These are phyloP conservation scores for Erethizon dorsatum DNA, from an alignment of 2,797 vertebrate species.

Conservation along the genomic window DNA sequence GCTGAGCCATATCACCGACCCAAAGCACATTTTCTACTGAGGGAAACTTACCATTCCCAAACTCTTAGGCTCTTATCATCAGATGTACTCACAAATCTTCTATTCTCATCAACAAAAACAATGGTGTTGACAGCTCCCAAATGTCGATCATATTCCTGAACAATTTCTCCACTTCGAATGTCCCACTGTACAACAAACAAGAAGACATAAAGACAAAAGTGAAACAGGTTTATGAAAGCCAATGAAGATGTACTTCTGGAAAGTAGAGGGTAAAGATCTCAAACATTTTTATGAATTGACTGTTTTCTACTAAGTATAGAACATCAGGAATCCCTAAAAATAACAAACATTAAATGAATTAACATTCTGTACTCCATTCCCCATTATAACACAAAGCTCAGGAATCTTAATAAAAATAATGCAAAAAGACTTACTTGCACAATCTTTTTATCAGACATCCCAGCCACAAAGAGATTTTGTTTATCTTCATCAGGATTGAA, in stretches of 20 bases:
- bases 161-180: conserved; percentile 96
- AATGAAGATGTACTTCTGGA: neutral
- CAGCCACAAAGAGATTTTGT: conserved; percentile 98
- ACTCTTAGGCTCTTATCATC: conserved; percentile 99
- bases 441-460: conserved; percentile 99
- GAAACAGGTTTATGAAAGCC: neutral
- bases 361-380: neutral
- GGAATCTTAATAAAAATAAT: conserved; percentile 13
- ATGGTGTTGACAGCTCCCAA: conserved; percentile 99
- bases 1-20: too few relatives aligned
- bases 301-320: neutral
- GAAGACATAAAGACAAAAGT: conserved; percentile 48
- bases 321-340: neutral
- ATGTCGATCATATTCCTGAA: conserved; percentile 98
- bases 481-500: conserved; percentile 99
- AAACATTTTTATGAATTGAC: neutral
- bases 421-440: conserved; percentile 93
- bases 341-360: neutral
- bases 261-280: neutral
- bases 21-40: conserved; percentile 41
- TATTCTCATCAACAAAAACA: conserved; percentile 99
- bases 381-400: neutral
- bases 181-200: conserved; percentile 93
- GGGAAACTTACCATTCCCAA: conserved; percentile 97
- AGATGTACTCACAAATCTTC: conserved; percentile 98